Base-by-base conservation (phyloP, 1,140 invertebrate genomes). In the Helicoverpa zea region DNA sequence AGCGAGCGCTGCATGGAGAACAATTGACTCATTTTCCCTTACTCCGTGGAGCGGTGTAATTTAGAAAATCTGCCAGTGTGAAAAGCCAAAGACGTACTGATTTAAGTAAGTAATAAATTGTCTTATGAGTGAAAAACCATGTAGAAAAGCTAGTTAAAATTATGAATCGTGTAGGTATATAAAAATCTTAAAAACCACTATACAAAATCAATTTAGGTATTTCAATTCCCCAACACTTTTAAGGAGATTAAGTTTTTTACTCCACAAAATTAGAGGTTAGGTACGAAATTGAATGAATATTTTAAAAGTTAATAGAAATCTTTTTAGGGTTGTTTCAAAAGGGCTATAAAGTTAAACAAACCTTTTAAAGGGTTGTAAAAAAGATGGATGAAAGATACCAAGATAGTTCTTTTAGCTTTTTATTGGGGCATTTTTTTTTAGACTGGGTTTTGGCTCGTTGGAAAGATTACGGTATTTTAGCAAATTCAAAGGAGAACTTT, bases 241-340 rank as follows among this genome's bases (percentile, higher is more conserved):
- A 3, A 30, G 16, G 29, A 30, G 58, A 30, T 29, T 29, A 61
- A 61, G 58, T 61, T 61, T 61, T 61, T 61, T 29, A 23, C 23
- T 13, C 58, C 23, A 61, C 23, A 61, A 61, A 61, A 61, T 61
- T 29, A 61, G 12, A 30, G 23, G 58, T 61, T 54, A 23, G 23
- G 23, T 23, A 23, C 49, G 3, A 72, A 72, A 54, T 54, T 72
- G 68, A 72, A 72, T 72, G 68, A 72, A 72, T 72, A 72, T 52
- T 72, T 72, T 30, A 72, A 72, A 72, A 52, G 47, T 30, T 72
- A 72, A 72, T 72, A 30, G 29, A 72, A 72, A 72, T 54, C 68
- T 72, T 52, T 54, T 30, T 30, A 23, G 49, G 64, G 49, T 72
- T 29, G 49, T 66, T 30, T 30, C 49, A 0, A 18, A 18, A 30